phyloP scores from a whole-genome alignment of 2,113 vertebrate genomes.

The Microcebus lehilahytsara region DNA sequence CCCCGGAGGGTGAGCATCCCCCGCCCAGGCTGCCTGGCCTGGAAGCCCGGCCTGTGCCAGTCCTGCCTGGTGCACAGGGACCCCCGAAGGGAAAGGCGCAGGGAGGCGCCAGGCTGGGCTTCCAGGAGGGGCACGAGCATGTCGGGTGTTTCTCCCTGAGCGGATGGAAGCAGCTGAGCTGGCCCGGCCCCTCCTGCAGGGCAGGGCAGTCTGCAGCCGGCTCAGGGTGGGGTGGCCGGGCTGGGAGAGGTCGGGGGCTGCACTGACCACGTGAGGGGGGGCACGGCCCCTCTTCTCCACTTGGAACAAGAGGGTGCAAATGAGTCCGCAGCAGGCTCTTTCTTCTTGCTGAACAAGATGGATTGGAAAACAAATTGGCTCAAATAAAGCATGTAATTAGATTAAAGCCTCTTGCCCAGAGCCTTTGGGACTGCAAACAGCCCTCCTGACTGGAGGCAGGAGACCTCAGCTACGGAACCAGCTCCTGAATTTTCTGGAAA shows the following conservation, averaged over 20 bases:
- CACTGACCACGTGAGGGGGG: conserved; percentile 59
- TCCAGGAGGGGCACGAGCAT: not conserved
- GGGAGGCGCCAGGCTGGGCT: not conserved
- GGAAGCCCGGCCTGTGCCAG: not conserved
- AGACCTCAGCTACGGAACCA: conserved; percentile 37
- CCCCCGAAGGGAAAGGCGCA: not conserved
- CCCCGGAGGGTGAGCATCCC: fast-evolving
- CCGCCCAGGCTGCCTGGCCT: not conserved
- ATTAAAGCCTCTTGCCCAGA: conserved; percentile 91
- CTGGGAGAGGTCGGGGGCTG: conserved; percentile 9
- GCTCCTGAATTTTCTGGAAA: not conserved
- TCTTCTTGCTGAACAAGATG: conserved; percentile 92
- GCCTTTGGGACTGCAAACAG: conserved; percentile 79
- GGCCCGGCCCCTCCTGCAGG: not conserved
- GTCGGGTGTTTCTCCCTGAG: not conserved
- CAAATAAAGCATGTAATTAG: conserved; percentile 99
- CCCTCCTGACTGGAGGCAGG: conserved; percentile 31
- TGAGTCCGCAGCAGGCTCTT: conserved; percentile 88
- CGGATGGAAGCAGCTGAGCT: fast-evolving
- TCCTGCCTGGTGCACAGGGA: not conserved
- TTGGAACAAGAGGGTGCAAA: conserved; percentile 89
- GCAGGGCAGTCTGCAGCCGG: not conserved
- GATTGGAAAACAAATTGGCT: conserved; percentile 98
- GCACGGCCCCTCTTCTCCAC: conserved; percentile 81
- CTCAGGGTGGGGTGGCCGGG: not conserved